A percentile compares a stretch with the other conserved stretches of the same genome.
Conservation (phyloP, 2,888 invertebrate species). For the Apamea monoglypha region DNA sequence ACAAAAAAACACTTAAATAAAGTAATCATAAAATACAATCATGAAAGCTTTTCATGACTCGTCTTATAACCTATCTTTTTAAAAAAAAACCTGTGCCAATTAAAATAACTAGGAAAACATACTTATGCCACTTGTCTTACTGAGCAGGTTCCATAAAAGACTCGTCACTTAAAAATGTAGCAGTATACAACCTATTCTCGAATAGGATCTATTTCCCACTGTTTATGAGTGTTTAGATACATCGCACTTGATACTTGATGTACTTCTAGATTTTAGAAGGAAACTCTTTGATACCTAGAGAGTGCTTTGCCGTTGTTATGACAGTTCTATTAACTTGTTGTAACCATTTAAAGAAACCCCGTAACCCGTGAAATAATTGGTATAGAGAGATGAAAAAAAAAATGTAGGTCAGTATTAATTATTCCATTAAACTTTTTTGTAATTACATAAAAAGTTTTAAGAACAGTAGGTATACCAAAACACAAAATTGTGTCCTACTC, state of each 20-base stretch:
- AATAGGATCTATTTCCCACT: conserved; percentile 73
- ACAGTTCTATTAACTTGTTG: neutral
- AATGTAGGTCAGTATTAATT: neutral
- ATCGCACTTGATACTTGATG: conserved; percentile 59
- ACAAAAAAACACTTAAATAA: no score
- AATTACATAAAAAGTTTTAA: neutral
- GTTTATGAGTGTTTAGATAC: conserved; percentile 44
- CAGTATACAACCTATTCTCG: conserved; percentile 69
- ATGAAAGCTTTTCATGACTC: neutral
- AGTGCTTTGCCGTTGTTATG: neutral
- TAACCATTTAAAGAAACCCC: neutral
- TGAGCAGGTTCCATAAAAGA: conserved; percentile 57
- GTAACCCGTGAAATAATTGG: neutral
- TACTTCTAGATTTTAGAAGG: neutral
- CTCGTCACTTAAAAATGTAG: conserved; percentile 75
- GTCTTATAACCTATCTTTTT: fast-evolving
- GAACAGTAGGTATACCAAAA: neutral
- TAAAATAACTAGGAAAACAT: neutral
- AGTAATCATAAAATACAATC: neutral
- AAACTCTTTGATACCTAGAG: no score
- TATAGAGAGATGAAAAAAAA: neutral
- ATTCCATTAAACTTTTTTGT: neutral
- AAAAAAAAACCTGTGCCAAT: neutral
- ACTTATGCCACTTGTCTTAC: conserved; percentile 18
- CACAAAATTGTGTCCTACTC: neutral